phyloP scores from a whole-genome alignment of 2,888 invertebrate genomes.

The Cecidostiba fungosa region DNA sequence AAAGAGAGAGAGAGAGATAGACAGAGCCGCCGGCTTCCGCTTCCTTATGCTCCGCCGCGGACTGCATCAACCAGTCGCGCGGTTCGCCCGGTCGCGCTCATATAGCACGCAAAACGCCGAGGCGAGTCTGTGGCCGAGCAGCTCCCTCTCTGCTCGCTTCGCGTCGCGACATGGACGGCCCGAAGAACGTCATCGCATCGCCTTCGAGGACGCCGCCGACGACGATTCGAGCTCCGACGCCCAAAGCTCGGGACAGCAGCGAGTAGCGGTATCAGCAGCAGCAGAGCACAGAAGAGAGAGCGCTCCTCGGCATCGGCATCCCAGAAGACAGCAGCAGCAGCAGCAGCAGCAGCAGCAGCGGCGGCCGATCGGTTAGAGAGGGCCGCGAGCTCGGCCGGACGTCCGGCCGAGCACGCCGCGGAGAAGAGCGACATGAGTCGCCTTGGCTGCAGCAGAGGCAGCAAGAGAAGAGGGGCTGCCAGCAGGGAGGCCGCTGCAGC shows the following conservation, averaged over 20 bases:
- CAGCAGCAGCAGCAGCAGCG: background rate
- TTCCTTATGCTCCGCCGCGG: conserved; percentile 80
- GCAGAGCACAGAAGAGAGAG: background rate
- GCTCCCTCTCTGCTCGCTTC: background rate
- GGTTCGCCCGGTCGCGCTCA: conserved; percentile 78
- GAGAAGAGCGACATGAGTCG: background rate
- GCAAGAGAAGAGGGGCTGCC: background rate
- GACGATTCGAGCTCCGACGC: too few relatives aligned
- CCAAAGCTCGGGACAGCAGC: too few relatives aligned
- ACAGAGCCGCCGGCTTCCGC: conserved; percentile 78
- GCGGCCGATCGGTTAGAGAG: conserved; percentile 46
- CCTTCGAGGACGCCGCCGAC: background rate
- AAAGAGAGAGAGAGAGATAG: conserved; percentile 65
- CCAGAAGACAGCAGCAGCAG: background rate
- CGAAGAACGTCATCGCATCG: background rate
- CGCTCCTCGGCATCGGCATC: background rate
- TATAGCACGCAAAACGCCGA: conserved; percentile 71
- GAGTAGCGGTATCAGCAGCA: background rate
- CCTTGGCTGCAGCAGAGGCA: background rate
- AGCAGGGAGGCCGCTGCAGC: background rate
- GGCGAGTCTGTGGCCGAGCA: conserved; percentile 45
- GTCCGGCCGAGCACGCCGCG: conserved; percentile 55
- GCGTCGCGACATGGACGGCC: background rate
- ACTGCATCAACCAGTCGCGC: conserved; percentile 80
- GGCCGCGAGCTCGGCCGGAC: conserved; percentile 62